phyloP scores from a whole-genome alignment of 2,113 vertebrate species.

The Alethe diademata region DNA sequence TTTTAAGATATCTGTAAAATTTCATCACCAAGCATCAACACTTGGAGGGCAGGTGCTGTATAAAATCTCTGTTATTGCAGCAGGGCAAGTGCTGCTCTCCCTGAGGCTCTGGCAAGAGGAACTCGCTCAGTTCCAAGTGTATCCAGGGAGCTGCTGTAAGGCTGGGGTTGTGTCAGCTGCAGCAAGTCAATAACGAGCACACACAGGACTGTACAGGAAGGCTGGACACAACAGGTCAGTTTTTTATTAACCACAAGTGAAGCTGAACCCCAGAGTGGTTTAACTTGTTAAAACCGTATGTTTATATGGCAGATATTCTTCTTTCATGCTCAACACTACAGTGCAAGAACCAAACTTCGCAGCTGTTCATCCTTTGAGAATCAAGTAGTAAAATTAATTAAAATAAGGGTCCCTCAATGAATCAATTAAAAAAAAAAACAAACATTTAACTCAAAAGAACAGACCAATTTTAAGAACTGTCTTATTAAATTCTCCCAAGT shows the following conservation, averaged over 20 bases:
- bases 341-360: constrained; percentile 61
- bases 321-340: constrained; percentile 49
- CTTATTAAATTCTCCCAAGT: constrained; percentile 66
- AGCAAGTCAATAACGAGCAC: constrained; percentile 34
- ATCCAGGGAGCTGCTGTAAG: background rate
- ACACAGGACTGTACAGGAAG: constrained; percentile 47
- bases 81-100: background rate
- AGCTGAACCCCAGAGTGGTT: constrained; percentile 67
- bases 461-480: constrained; percentile 62
- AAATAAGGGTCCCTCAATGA: constrained; percentile 64
- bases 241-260: constrained; percentile 79
- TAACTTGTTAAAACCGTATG: constrained; percentile 57
- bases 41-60: background rate
- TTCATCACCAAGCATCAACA: background rate
- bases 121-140: background rate
- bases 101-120: background rate
- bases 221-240: constrained; percentile 71
- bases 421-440: background rate
- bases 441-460: constrained; percentile 53
- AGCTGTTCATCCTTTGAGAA: constrained; percentile 68
- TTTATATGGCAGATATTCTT: constrained; percentile 56
- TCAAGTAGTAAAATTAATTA: constrained; percentile 69
- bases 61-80: background rate
- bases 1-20: background rate
- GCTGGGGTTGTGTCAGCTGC: background rate